Conservation (phyloP, 2,888 invertebrate genomes). For the Fragum whitleyi region DNA sequence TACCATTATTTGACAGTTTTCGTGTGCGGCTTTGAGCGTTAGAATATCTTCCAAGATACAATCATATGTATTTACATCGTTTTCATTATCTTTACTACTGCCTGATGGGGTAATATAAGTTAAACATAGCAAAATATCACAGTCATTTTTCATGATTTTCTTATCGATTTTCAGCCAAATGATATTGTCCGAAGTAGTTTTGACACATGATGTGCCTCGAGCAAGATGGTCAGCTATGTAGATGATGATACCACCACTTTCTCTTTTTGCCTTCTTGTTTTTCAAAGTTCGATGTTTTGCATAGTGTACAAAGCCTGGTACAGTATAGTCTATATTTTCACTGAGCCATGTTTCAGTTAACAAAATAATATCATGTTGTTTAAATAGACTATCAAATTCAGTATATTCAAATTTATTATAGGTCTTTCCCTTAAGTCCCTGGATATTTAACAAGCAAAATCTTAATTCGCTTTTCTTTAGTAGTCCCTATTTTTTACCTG, state of each 20-base stretch:
- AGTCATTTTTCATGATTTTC: neutral
- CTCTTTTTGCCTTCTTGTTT: neutral
- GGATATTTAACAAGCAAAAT: neutral
- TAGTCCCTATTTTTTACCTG: neutral
- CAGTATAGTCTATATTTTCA: neutral
- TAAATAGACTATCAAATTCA: neutral
- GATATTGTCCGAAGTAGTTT: constrained; percentile 4
- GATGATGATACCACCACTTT: neutral
- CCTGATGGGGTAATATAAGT: neutral
- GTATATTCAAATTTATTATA: neutral
- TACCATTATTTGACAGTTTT: neutral
- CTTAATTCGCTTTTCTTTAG: neutral
- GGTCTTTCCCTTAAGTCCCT: too few species aligned
- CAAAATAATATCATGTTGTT: neutral
- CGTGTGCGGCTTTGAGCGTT: neutral
- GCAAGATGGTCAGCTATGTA: neutral
- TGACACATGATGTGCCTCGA: neutral
- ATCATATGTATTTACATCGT: neutral
- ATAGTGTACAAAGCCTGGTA: neutral
- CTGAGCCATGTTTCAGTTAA: neutral
- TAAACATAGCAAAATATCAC: neutral
- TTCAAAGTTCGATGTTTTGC: neutral
- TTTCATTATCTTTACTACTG: neutral
- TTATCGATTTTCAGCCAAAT: too few species aligned
- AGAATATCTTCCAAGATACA: neutral